Base-by-base conservation (phyloP, 2,797 vertebrate species). In the Staurois parvus region DNA sequence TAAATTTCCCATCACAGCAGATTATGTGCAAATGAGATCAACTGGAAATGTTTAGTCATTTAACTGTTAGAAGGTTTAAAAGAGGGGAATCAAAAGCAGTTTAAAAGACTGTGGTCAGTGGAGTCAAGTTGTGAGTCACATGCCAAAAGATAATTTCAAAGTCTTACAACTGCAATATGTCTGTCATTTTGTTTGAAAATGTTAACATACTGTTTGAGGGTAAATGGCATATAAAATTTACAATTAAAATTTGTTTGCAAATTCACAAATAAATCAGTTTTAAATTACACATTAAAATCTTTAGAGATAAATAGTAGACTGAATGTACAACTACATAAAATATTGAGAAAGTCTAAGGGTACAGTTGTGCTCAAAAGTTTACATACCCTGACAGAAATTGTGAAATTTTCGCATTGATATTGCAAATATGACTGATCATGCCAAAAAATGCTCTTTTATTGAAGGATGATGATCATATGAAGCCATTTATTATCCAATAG, bases 21-120 rank as follows among this genome's bases (percentile, higher is more conserved):
- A 83, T 76, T 76, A 52, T 67, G 72, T 67, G 81, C 45, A 74
- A 67, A 83, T 75, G 72, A 83, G 64, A 75, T 28, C 59, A 76
- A 83, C 72, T 75, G 72, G 81, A 76, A 83, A 83, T 83, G 72
- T 83, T 77, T 75, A 75, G 81, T 83, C 81, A 83, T 69, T 76
- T 68, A 76, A 76, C 81, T 37, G 59, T 74, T 74, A 83, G 6
- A 13, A 68, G 70, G 40, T 12, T 73, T 72, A 40, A 52, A n/a
- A 34, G 66, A 80, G n/a, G 6, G n/a, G 17, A 81, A 72, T 64
- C 72, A 70, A 62, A 81, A 24, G 52, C 37, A 62, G 68, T 17
- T 81, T 72, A 72, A 34, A 10, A 81, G 79, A 59, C 29, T 72
- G 69, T 81, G 69, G 69, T 81, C 32, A 52, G 24, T 67, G 19